Evolutionary conservation across 1,140 invertebrate genomes (phyloP), one percentile per base, ranked within the genome.

Genomic region (Zaprionus tsacasi): DNA sequence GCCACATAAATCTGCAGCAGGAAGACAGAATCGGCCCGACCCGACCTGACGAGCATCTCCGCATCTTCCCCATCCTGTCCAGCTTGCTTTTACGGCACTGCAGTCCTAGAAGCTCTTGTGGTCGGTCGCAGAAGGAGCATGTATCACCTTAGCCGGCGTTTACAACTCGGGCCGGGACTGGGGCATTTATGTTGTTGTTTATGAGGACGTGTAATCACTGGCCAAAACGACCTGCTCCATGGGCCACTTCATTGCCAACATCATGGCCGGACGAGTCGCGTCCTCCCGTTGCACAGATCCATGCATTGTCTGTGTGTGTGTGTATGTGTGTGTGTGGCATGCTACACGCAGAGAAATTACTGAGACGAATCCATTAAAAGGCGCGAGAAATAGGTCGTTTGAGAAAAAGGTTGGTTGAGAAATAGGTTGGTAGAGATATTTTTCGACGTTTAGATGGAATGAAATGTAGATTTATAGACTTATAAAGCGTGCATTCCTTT

Each of bases 191-290:
- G 58, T 52, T 81, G 74, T 85, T 85, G 75, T 81, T 85, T 85
- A 86, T 86, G 78, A 61, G 66, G 68, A 85, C 78, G 82, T 85
- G 82, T 85, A 85, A 85, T 86, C 82, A 86, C 82, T 86, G 71
- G 66, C 72, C 72, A 66, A 72, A 72, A 67, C 45, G 70, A 58
- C 63, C 58, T 52, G 70, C 30, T 71, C 52, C 80, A 82, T 82
- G 81, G 72, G 64, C 76, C 81, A 83, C 81, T 83, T 82, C 76
- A 82, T 82, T 75, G 73, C 74, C 72, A 65, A 61, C 63, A 21
- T 21, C 63, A 21, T 21, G 68, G 69, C 77, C 58, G 21, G n/a
- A 21, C 33, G 17, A 35, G 6, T 30, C 40, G 21, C 35, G 30
- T 45, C n/a, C n/a, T 8, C 33, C 35, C 36, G 13, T 50, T 69